Percentiles rank a stretch among this genome's conserved stretches.
These are phyloP conservation scores for Scaptodrosophila latifasciaeformis DNA, from an alignment of 2,888 invertebrate genomes.

Conservation along the genomic window DNA sequence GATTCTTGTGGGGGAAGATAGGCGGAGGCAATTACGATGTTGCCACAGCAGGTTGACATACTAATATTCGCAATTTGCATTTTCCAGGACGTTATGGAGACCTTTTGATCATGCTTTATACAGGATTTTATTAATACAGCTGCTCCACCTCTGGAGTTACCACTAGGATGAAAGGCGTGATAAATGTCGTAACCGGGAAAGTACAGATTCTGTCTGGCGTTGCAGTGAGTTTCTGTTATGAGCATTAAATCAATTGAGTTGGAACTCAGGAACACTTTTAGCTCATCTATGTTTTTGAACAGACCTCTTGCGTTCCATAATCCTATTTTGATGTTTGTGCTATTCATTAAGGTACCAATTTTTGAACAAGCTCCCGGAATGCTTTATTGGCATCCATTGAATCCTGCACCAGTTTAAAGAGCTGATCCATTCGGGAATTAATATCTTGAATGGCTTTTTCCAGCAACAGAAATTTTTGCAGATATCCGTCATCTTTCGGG, in stretches of 20 bases:
- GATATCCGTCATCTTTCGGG: neutral
- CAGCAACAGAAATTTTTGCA: neutral
- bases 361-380: constrained; percentile 6
- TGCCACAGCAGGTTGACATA: no score
- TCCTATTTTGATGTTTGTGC: constrained; percentile 4
- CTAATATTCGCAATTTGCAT: neutral
- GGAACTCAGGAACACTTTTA: no score
- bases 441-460: constrained; percentile 12
- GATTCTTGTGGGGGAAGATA: no score
- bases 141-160: no score
- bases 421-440: constrained; percentile 18
- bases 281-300: neutral
- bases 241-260: no score
- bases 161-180: no score
- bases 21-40: no score
- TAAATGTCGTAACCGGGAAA: neutral
- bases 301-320: constrained; percentile 11
- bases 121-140: no score
- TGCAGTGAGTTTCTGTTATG: neutral
- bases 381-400: no score
- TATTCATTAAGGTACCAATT: neutral
- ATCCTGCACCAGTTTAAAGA: constrained; percentile 15
- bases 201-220: neutral
- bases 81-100: no score
- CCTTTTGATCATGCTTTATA: no score